Evolutionary conservation across 2,113 vertebrate genomes (phyloP).

Genomic region (Copsychus sechellarum): DNA sequence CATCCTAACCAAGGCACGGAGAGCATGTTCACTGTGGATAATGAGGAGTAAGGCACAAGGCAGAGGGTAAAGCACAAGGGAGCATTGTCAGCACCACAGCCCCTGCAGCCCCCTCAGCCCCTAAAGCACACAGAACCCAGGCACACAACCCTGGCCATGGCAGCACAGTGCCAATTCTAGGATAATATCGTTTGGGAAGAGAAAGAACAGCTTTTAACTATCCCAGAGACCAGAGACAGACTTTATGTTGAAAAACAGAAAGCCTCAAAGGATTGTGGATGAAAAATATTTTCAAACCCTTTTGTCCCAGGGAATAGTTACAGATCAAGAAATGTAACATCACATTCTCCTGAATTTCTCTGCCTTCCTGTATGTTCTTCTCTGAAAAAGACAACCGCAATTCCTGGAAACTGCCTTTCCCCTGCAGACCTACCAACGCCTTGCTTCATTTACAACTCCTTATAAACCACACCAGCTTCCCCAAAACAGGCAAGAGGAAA

Average conservation of each 20-base stretch:
- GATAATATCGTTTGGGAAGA: neutral
- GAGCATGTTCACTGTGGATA: rapidly evolving
- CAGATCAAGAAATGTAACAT: neutral
- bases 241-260: neutral
- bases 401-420: neutral
- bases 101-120: neutral
- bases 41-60: neutral
- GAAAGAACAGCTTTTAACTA: neutral
- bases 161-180: neutral
- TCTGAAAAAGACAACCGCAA: neutral
- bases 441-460: neutral
- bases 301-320: neutral
- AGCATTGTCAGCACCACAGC: neutral
- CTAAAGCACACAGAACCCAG: neutral
- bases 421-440: neutral
- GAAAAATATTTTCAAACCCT: neutral
- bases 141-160: neutral
- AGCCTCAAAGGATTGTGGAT: neutral
- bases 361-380: neutral
- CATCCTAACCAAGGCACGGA: neutral
- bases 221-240: neutral
- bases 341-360: neutral
- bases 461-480: neutral
- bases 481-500: neutral
- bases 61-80: neutral